These are phyloP conservation scores for Jordanella pulchra DNA, from an alignment of 2,797 vertebrate genomes.

Conservation along the genomic window DNA sequence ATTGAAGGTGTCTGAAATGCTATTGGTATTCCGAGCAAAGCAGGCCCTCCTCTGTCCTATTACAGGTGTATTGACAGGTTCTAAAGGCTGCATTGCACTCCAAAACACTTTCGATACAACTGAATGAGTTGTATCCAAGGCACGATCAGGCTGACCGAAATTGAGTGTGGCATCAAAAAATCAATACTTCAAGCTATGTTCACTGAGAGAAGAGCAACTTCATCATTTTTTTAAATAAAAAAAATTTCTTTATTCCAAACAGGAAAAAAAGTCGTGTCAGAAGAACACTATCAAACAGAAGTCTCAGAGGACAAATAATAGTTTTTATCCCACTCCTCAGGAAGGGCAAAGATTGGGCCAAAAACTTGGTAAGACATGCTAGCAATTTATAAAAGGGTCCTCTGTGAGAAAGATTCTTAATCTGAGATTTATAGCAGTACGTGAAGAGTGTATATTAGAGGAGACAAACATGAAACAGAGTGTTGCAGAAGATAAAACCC, in stretches of 20 bases:
- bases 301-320: neutral
- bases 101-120: slow-evolving; percentile 5
- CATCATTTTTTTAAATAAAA: slow-evolving; percentile 16
- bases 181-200: slow-evolving; percentile 22
- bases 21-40: slow-evolving; percentile 7
- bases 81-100: slow-evolving; percentile 1
- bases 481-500: neutral
- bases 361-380: slow-evolving; percentile 1
- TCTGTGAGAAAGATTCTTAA: neutral
- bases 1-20: slow-evolving; percentile 10
- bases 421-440: neutral
- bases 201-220: slow-evolving; percentile 11
- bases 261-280: slow-evolving; percentile 1
- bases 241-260: slow-evolving; percentile 1
- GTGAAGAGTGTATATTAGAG: neutral
- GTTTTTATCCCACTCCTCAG: slow-evolving; percentile 6
- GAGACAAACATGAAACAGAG: neutral
- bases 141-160: slow-evolving; percentile 10
- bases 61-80: slow-evolving; percentile 6
- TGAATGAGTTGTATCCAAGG: slow-evolving; percentile 6
- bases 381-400: slow-evolving; percentile 5
- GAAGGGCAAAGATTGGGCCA: neutral
- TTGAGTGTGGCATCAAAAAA: slow-evolving; percentile 10
- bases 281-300: neutral
- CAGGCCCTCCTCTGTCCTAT: slow-evolving; percentile 3